A percentile compares a stretch with the other conserved stretches of the same genome.
Evolutionary conservation across 2,888 invertebrate species (phyloP).

Genomic region (Drosophila fungiperda): DNA sequence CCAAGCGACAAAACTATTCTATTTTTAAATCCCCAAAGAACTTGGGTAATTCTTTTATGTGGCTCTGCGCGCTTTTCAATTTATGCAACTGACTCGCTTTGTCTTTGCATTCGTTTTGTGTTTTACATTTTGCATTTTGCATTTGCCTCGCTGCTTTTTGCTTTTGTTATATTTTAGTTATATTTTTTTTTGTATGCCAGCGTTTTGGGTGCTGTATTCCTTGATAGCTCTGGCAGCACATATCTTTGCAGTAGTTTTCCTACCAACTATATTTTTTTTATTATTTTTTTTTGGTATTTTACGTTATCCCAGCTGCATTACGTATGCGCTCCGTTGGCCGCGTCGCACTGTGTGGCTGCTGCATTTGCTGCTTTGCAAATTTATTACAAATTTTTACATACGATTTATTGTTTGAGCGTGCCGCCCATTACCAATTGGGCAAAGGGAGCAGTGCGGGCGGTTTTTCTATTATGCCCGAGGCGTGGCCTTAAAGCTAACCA

Average conservation of each 20-base stretch:
- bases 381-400: conserved; percentile 80
- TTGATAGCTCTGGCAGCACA: conserved; percentile 33
- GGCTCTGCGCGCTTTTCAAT: conserved; percentile 47
- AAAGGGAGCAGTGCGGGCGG: conserved; percentile 5
- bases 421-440: conserved; percentile 29
- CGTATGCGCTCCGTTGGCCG: conserved; percentile 70
- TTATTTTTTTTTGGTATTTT: conserved; percentile 63
- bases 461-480: conserved; percentile 56
- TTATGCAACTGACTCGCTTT: conserved; percentile 45
- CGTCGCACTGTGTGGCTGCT: conserved; percentile 60
- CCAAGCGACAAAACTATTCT: background rate
- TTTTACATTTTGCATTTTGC: conserved; percentile 27
- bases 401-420: conserved; percentile 75
- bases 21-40: conserved; percentile 3
- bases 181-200: background rate
- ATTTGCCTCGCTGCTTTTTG: conserved; percentile 57
- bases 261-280: background rate
- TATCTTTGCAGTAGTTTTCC: conserved; percentile 65
- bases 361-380: conserved; percentile 74
- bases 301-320: conserved; percentile 69
- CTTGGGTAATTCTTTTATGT: conserved; percentile 1
- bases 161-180: conserved; percentile 46
- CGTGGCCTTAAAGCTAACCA: conserved; percentile 38
- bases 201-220: conserved; percentile 9
- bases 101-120: conserved; percentile 33